Percentiles rank a stretch among this genome's conserved stretches.
These are phyloP conservation scores for Pteromalus puparum DNA, from an alignment of 1,140 invertebrate species.

Conservation along the genomic window DNA sequence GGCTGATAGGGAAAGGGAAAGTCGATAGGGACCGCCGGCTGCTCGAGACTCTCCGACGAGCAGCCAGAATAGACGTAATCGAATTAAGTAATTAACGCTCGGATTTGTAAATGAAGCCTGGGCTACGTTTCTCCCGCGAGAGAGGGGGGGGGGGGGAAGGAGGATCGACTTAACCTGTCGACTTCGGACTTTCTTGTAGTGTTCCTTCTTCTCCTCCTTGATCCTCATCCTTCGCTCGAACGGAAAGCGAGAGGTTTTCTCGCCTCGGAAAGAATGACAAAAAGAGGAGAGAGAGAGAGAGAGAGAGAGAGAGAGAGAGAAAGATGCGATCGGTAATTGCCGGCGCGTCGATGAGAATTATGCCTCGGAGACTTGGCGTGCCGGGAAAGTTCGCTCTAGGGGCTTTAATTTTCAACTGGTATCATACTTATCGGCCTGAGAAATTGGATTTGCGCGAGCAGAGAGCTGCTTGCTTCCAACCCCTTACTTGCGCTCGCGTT, in stretches of 20 bases:
- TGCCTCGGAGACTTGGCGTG: not conserved
- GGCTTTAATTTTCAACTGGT: slow-evolving; percentile 39
- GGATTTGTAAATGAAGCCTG: slow-evolving; percentile 54
- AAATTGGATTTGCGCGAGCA: slow-evolving; percentile 32
- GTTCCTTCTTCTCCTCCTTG: no score
- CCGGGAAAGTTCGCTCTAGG: not conserved
- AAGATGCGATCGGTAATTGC: slow-evolving; percentile 32
- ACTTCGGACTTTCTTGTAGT: slow-evolving; percentile 10
- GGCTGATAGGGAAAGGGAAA: slow-evolving; percentile 17
- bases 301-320: not conserved
- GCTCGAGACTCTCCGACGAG: not conserved
- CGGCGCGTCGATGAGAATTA: slow-evolving; percentile 35
- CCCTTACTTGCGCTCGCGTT: not conserved
- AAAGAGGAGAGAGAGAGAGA: not conserved
- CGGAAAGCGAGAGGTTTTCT: not conserved
- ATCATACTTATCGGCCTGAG: slow-evolving; percentile 17
- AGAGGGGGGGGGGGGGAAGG: not conserved
- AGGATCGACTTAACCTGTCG: slow-evolving; percentile 24
- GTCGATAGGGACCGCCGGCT: slow-evolving; percentile 31
- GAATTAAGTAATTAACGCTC: slow-evolving; percentile 54
- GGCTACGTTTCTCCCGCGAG: not conserved
- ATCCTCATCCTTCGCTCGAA: not conserved
- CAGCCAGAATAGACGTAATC: slow-evolving; percentile 48
- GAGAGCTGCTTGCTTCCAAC: slow-evolving; percentile 4
- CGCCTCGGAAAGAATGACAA: not conserved